These are phyloP conservation scores for Pangasius mekongensis DNA, from an alignment of 2,797 vertebrate species.

Conservation along the genomic window DNA sequence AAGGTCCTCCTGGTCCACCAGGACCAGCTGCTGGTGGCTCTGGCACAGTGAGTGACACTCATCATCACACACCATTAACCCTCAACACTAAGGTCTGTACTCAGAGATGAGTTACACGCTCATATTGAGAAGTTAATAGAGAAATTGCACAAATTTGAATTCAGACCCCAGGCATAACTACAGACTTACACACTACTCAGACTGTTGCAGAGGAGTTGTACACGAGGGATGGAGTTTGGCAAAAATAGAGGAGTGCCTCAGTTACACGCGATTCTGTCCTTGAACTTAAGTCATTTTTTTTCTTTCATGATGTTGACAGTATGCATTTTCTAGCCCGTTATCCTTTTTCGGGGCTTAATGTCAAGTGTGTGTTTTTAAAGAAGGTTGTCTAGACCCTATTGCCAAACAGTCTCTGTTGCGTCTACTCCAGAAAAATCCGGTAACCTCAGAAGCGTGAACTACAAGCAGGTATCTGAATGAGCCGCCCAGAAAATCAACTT, in stretches of 20 bases:
- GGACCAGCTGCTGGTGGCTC: slow-evolving; percentile 66
- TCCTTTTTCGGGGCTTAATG: neutral
- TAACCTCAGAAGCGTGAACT: neutral
- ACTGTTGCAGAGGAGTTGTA: neutral
- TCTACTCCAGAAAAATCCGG: neutral
- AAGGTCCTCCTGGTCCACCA: slow-evolving; percentile 78
- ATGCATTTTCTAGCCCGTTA: neutral
- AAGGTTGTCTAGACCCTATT: neutral
- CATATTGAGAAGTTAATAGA: neutral
- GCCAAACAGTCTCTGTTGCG: neutral
- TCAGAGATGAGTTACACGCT: neutral
- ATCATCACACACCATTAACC: neutral
- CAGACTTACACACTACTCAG: neutral
- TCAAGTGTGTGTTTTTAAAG: neutral
- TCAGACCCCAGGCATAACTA: neutral
- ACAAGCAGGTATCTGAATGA: neutral
- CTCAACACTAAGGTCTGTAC: neutral
- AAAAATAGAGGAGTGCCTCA: neutral
- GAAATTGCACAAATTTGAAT: neutral
- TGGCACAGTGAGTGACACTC: slow-evolving; percentile 72
- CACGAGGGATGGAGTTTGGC: neutral
- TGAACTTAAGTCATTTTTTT: neutral
- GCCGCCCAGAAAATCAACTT: too few species aligned
- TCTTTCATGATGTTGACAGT: neutral
- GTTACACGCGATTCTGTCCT: neutral